These are phyloP conservation scores for Myoxocephalus aenaeus DNA, from an alignment of 2,797 vertebrate species.

Conservation along the genomic window DNA sequence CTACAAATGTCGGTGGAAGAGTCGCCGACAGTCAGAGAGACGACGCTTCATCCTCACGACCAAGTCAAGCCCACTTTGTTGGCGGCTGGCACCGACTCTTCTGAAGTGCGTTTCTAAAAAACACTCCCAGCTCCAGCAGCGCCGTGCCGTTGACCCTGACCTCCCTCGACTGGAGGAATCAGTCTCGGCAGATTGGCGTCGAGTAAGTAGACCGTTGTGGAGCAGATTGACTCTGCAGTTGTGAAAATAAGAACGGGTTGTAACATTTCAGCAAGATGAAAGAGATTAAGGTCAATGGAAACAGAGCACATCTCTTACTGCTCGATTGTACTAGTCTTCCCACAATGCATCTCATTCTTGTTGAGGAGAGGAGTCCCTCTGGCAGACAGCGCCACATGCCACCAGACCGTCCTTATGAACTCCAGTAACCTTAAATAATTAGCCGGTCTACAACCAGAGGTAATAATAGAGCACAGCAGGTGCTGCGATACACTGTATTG, in stretches of 20 bases:
- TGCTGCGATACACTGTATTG: slow-evolving; percentile 6
- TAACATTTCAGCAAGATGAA: background rate
- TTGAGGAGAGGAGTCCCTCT: background rate
- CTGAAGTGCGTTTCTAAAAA: slow-evolving; percentile 11
- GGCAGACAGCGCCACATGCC: background rate
- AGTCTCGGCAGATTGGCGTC: background rate
- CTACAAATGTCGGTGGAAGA: slow-evolving; percentile 18
- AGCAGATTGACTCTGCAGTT: background rate
- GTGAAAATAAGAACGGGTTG: background rate
- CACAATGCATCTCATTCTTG: background rate
- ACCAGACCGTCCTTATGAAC: slow-evolving; percentile 21
- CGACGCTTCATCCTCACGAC: slow-evolving; percentile 29
- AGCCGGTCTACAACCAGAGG: slow-evolving; percentile 27
- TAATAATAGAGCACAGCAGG: slow-evolving; percentile 43
- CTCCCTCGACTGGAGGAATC: background rate
- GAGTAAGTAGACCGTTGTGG: background rate
- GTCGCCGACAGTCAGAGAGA: slow-evolving; percentile 28
- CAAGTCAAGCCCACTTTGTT: slow-evolving; percentile 34
- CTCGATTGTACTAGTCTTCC: too few relatives aligned
- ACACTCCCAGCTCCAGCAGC: background rate
- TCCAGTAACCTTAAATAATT: slow-evolving; percentile 36
- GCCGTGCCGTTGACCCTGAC: slow-evolving; percentile 9
- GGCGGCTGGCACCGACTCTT: slow-evolving; percentile 40
- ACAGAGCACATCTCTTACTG: too few relatives aligned
- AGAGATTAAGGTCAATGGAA: background rate